Evolutionary conservation across 2,888 invertebrate species (phyloP).

Genomic region (Tyria jacobaeae): DNA sequence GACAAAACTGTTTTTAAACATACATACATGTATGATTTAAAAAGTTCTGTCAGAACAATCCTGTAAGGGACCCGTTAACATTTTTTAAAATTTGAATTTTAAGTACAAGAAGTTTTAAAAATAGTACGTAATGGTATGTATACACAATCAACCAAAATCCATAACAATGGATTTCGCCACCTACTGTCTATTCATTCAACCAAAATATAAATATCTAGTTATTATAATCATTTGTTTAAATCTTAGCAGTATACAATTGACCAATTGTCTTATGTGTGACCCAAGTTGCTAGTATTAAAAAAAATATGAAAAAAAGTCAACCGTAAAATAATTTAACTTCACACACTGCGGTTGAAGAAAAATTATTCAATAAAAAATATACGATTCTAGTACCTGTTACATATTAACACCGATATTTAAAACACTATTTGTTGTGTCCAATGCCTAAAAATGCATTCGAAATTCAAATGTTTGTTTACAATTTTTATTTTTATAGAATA

Average conservation of each 20-base stretch:
- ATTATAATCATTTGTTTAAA: conserved; percentile 5
- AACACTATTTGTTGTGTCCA: background rate
- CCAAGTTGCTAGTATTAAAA: too few relatives aligned
- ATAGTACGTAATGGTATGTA: background rate
- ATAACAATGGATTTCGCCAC: conserved; percentile 8
- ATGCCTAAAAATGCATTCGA: background rate
- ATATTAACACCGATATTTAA: background rate
- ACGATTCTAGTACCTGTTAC: background rate
- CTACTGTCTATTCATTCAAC: background rate
- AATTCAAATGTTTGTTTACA: background rate
- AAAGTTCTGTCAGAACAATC: too few relatives aligned
- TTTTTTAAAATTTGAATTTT: background rate
- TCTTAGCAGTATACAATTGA: too few relatives aligned
- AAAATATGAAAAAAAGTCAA: too few relatives aligned
- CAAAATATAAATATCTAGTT: background rate
- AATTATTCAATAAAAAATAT: background rate
- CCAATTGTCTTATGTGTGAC: too few relatives aligned
- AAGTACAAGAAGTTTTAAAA: background rate
- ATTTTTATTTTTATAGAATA: background rate
- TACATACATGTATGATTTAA: too few relatives aligned
- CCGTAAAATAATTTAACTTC: background rate
- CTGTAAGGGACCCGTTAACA: background rate
- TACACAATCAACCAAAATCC: background rate
- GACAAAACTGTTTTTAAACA: too few relatives aligned
- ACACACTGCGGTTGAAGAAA: background rate